Conservation (phyloP, 2,888 invertebrate species). For the Holacanthella duospinosa region DNA sequence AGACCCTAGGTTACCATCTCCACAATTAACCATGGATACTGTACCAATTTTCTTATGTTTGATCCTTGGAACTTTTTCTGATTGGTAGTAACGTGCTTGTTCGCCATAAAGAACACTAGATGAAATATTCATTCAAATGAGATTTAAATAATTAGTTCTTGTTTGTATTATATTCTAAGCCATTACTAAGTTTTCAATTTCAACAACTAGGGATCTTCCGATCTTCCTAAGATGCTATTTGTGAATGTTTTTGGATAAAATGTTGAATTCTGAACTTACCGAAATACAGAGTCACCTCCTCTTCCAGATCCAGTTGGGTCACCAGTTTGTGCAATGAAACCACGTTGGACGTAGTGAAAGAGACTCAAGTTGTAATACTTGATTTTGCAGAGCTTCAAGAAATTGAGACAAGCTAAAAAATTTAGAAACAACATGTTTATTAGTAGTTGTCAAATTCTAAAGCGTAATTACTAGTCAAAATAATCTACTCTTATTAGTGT, state of each 20-base stretch:
- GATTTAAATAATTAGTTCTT: too few relatives aligned
- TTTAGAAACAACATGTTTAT: neutral
- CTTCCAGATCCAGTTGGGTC: constrained; percentile 85
- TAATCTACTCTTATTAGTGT: neutral
- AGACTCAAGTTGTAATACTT: constrained; percentile 96
- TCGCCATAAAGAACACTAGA: constrained; percentile 64
- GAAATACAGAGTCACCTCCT: constrained; percentile 84
- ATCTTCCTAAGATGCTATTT: too few relatives aligned
- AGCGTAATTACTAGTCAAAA: neutral
- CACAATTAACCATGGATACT: constrained; percentile 89
- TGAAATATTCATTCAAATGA: constrained; percentile 10
- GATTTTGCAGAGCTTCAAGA: constrained; percentile 90
- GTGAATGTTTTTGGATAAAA: too few relatives aligned
- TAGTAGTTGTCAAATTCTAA: neutral
- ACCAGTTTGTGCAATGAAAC: constrained; percentile 94
- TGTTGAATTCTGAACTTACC: too few relatives aligned
- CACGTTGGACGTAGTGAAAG: constrained; percentile 83
- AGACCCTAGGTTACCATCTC: constrained; percentile 76
- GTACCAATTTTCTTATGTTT: constrained; percentile 77
- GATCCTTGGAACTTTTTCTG: constrained; percentile 80
- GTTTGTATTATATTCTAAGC: too few relatives aligned
- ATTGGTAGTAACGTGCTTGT: constrained; percentile 77
- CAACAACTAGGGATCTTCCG: too few relatives aligned
- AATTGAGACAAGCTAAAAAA: constrained; percentile 68
- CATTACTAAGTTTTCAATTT: neutral